phyloP scores from a whole-genome alignment of 2,113 vertebrate genomes.

The Uria lomvia region DNA sequence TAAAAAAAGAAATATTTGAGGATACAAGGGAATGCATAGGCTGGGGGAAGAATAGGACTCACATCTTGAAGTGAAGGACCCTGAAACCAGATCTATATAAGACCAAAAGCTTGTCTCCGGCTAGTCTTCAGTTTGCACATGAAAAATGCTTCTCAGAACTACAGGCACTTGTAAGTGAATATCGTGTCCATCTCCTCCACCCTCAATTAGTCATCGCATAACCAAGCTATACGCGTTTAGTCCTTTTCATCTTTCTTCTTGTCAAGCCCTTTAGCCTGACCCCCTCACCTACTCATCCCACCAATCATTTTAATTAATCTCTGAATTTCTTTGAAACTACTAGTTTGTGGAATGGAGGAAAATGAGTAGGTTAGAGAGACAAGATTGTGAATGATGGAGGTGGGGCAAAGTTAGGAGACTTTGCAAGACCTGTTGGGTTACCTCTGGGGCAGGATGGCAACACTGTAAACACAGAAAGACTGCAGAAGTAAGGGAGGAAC shows the following conservation, averaged over 20 bases:
- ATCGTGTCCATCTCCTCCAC: conserved; percentile 67
- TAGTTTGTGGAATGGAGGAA: conserved; percentile 64
- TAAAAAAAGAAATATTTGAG: not conserved
- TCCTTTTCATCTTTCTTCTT: conserved; percentile 68
- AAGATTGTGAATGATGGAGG: conserved; percentile 57
- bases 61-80: not conserved
- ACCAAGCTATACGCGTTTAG: conserved; percentile 30
- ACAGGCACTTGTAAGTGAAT: conserved; percentile 45
- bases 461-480: conserved; percentile 3
- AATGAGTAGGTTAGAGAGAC: conserved; percentile 61
- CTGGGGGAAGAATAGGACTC: not conserved
- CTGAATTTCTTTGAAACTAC: conserved; percentile 66
- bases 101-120: not conserved
- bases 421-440: conserved; percentile 55
- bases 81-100: not conserved
- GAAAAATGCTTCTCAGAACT: conserved; percentile 36
- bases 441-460: conserved; percentile 28
- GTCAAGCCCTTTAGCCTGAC: conserved; percentile 61
- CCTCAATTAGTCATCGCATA: conserved; percentile 62
- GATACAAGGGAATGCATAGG: not conserved
- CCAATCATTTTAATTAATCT: conserved; percentile 69
- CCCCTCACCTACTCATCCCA: conserved; percentile 61
- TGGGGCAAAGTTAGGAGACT: conserved; percentile 49
- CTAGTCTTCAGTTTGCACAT: not conserved
- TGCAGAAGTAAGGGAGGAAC: conserved; percentile 40